Base-by-base conservation (phyloP, 2,113 vertebrate species). In the Aythya baeri region DNA sequence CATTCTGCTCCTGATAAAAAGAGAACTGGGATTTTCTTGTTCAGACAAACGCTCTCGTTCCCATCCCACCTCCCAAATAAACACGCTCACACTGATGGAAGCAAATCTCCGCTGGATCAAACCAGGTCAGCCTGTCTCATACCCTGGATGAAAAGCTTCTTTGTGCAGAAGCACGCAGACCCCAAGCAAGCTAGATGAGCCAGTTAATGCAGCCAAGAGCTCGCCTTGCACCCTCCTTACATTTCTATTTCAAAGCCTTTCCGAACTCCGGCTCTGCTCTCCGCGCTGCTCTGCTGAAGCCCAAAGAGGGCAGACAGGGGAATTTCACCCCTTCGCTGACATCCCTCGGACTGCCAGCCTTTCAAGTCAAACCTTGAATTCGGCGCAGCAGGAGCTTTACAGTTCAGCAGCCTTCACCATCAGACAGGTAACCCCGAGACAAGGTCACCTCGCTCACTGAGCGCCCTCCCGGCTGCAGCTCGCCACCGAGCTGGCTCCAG, bases 151-250 rank as follows among this genome's bases (percentile, higher is more conserved):
- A 96, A 96, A 94, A 95, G 96, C 70, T 54, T 2, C 96, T 95
- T 97, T 95, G 94, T 96, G 90, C 88, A 90, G 90, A 71, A 75
- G 92, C 88, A 93, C n/a, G n/a, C 83, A 91, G 93, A 86, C 95
- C 94, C 92, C 14, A 6, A 90, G 94, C 58, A 4, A 94, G 74
- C 68, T 8, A 6, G 66, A 66, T 27, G 80, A 93, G 95, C 80
- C 92, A 94, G 88, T 66, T 38, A 94, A 86, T 2, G 1, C 79
- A 58, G 94, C 92, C 93, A 83, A 92, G n/a, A 86, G 79, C 95
- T 86, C 13, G 2, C 75, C 92, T 88, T 12, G 81, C 8, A 0
- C 90, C 80, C 92, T 90, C 88, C 88, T 88, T n/a, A 83, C 6
- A 2, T 26, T 85, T 79, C 88, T 36, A 55, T 75, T 83, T 55